Evolutionary conservation across 2,797 vertebrate genomes (phyloP), one percentile per base, ranked within the genome.

Genomic region (Sternarchorhynchus goeldii): DNA sequence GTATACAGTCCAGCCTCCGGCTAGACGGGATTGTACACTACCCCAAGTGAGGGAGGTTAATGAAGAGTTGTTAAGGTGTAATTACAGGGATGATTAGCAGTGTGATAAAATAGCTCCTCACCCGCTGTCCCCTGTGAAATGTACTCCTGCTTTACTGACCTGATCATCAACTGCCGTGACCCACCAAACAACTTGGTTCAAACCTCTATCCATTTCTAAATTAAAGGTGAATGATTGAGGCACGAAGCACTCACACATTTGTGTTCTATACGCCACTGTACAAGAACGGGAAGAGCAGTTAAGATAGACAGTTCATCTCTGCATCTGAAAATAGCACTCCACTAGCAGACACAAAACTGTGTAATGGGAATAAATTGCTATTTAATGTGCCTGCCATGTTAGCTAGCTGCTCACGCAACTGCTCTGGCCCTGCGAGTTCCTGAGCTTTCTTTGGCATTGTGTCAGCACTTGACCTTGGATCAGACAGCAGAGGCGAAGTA

Each of bases 311-410:
- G 73, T 76, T 59, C 67, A 80, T 80, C 73, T 68, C 64, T 68
- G 58, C 31, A 75, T 83, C 79, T 76, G 76, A 60, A 83, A 75
- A 78, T 78, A 77, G 68, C 34, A 59, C 76, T 83, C 45, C 58
- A 76, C 60, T 76, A 67, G 66, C 79, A 76, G 67, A 71, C 79
- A 66, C 66, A 76, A 80, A 73, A 74, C 70, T 64, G 71, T 81
- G 86, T 90, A 86, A 89, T 87, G 81, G 84, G 86, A 86, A 86
- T 83, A 87, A 84, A 91, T 88, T 90, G 86, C 75, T 85, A 85
- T 91, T 87, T 90, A 91, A 90, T 88, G 87, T 86, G 80, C 83
- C 83, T 90, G 87, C 90, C 91, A 88, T 89, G 77, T 87, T 57
- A 32, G 82, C 85, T 87, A 85, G 83, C 84, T 88, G 86, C 84